Percentiles rank a stretch among this genome's conserved stretches.
Evolutionary conservation across 2,113 vertebrate genomes (phyloP).

Genomic region (Ammodytes marinus): DNA sequence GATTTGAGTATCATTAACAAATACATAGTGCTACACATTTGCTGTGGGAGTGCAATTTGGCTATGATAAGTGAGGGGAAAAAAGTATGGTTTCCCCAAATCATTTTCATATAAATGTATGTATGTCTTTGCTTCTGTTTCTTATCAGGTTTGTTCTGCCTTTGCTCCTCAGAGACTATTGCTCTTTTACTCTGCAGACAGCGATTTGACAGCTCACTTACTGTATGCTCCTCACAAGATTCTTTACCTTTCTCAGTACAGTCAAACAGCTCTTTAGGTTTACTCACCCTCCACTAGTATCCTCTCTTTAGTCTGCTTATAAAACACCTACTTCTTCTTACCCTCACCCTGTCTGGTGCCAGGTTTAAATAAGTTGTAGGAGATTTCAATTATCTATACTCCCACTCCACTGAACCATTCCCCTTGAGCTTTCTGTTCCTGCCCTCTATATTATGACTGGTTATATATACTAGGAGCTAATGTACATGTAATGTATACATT

Average conservation of each 20-base stretch:
- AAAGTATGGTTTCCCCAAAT: not conserved
- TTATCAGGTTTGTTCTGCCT: not conserved
- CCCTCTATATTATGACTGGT: not conserved
- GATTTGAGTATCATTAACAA: not conserved
- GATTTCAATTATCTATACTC: not conserved
- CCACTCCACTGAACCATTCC: not conserved
- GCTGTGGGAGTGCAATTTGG: not conserved
- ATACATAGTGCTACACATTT: not conserved
- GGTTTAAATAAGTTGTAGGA: not conserved
- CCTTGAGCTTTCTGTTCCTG: not conserved
- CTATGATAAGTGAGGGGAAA: not conserved
- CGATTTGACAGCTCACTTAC: not conserved
- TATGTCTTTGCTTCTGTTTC: not conserved
- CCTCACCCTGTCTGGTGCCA: not conserved
- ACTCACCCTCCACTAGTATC: not conserved
- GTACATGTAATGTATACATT: not conserved
- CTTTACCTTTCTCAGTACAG: not conserved
- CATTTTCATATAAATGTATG: not conserved
- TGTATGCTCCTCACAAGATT: not conserved
- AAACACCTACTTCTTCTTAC: not conserved
- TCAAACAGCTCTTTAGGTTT: conserved; percentile 6
- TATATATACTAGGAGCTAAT: not conserved
- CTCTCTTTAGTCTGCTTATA: not conserved
- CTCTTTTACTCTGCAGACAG: not conserved
- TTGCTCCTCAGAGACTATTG: not conserved